Base-by-base conservation (phyloP, 2,113 vertebrate genomes). In the Cynopterus brachyotis region DNA sequence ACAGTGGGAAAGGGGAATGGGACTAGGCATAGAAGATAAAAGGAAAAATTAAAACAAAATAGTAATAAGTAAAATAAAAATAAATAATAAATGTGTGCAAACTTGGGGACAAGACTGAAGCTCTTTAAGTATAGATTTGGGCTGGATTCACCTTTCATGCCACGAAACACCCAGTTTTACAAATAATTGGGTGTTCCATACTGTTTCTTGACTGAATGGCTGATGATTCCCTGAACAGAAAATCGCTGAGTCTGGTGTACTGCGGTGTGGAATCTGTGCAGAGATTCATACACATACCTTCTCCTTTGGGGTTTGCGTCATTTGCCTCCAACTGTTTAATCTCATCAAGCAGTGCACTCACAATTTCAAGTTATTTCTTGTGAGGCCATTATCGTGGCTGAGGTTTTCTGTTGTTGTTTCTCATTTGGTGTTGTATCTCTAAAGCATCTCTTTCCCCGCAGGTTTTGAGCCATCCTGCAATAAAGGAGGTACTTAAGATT, bases 401-500 rank as follows among this genome's bases (percentile, higher is more conserved):
- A 57, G 64, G 11, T 11, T 60, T 79, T 91, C 90, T 95, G 76
- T 92, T 95, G 64, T 76, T 95, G 91, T 94, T 96, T 94, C 96
- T 93, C 95, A 79, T 94, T 94, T 79, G 96, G 82, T 93, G 76
- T n/a, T 70, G 60, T 67, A 35, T 93, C 89, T 85, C 76, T 50
- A 60, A 82, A 95, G 91, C 67, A 19, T 35, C 67, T 40, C 93
- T 73, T 73, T 91, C 80, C 91, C 95, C 37, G 96, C 89, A 91
- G 96, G 62, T 95, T 96, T 92, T 32, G 91, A 94, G 91, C 89
- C 90, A 90, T 82, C 91, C 91, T 89, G 96, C 1, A 26, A 96
- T 85, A 89, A 96, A 96, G 91, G 73, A 96, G 96, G 93, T 35
- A 94, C 96, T 97, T 97, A 91, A 93, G 95, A 95, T 96, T 97